These are phyloP conservation scores for Piaya cayana DNA, from an alignment of 2,113 vertebrate species.

Conservation along the genomic window DNA sequence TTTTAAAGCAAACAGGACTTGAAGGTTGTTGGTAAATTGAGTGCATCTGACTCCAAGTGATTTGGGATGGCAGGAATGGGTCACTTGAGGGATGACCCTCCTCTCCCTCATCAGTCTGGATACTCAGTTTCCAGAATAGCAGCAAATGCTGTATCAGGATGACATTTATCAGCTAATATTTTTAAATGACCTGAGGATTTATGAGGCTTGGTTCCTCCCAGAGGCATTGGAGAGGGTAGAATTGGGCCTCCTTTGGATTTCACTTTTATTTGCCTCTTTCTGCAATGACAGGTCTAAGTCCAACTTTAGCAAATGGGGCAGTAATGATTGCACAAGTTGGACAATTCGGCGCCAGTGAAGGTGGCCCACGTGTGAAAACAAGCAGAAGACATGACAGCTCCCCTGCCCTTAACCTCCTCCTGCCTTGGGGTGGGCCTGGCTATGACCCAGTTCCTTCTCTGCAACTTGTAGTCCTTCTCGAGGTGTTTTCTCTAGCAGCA, in stretches of 20 bases:
- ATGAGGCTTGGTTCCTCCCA: not conserved
- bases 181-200: not conserved
- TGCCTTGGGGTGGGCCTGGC: not conserved
- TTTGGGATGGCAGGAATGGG: not conserved
- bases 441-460: not conserved
- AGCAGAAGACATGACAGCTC: not conserved
- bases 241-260: not conserved
- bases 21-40: not conserved
- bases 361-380: not conserved
- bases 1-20: slow-evolving; percentile 18
- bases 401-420: not conserved
- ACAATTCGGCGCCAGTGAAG: not conserved
- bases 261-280: not conserved
- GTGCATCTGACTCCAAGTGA: not conserved
- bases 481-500: not conserved
- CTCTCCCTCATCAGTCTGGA: not conserved
- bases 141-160: not conserved
- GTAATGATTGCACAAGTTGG: not conserved
- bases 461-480: fast-evolving
- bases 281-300: not conserved
- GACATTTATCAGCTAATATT: not conserved
- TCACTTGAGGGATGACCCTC: not conserved
- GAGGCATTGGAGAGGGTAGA: not conserved
- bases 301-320: not conserved
- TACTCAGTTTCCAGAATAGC: not conserved